Percentiles rank a stretch among this genome's conserved stretches.
Conservation (phyloP, 2,113 vertebrate genomes). For the Rhea pennata region DNA sequence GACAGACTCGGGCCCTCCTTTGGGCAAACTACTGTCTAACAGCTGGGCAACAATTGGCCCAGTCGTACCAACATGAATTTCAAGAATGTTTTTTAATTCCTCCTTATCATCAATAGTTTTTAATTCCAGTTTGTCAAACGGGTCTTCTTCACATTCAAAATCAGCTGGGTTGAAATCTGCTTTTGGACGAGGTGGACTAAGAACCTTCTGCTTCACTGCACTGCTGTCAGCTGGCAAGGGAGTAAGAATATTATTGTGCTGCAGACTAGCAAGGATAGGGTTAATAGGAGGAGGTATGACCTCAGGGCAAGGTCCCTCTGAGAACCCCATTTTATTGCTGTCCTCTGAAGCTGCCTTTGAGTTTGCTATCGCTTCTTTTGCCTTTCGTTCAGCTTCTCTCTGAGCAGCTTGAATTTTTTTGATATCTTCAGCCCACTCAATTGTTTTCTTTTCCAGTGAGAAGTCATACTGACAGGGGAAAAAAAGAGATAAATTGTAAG, state of each 20-base stretch:
- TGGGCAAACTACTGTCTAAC: conserved; percentile 74
- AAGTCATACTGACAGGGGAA: conserved; percentile 89
- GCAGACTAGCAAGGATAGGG: conserved; percentile 89
- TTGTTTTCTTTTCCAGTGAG: conserved; percentile 88
- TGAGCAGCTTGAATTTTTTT: conserved; percentile 85
- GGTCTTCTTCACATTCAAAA: conserved; percentile 97
- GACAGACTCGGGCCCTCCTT: conserved; percentile 63
- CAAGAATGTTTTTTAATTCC: conserved; percentile 92
- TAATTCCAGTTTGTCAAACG: conserved; percentile 95
- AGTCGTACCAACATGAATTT: conserved; percentile 81
- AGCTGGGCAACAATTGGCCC: conserved; percentile 76
- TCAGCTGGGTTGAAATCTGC: conserved; percentile 93
- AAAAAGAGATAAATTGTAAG: background rate
- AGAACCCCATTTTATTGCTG: conserved; percentile 62
- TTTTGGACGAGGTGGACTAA: conserved; percentile 81
- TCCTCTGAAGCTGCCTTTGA: conserved; percentile 65
- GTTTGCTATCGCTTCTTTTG: conserved; percentile 67
- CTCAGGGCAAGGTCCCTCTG: conserved; percentile 53
- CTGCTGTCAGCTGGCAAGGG: conserved; percentile 89
- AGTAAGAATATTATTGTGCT: conserved; percentile 93
- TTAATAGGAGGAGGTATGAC: conserved; percentile 86
- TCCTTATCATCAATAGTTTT: conserved; percentile 96
- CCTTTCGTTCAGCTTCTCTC: conserved; percentile 74
- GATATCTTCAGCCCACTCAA: conserved; percentile 88
- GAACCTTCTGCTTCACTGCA: conserved; percentile 76